Percentiles rank a stretch among this genome's conserved stretches.
Evolutionary conservation across 1,140 invertebrate genomes (phyloP).

Genomic region (Olivierus martensii): DNA sequence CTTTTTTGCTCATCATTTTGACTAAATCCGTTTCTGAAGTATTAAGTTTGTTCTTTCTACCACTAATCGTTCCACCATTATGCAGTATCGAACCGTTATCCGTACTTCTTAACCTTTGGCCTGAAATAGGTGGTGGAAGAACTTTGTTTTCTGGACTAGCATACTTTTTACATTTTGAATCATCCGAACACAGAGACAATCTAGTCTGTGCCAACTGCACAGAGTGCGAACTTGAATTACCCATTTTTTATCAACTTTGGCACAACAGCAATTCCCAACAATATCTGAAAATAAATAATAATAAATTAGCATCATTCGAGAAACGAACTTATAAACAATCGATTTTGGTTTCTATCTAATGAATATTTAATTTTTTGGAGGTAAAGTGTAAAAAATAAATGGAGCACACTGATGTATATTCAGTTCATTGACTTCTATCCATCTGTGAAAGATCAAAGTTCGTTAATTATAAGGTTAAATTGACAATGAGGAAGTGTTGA

Average conservation of each 20-base stretch:
- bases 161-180: neutral
- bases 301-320: no score
- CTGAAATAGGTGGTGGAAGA: slow-evolving; percentile 21
- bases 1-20: slow-evolving; percentile 1
- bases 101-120: slow-evolving; percentile 47
- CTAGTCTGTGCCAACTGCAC: neutral
- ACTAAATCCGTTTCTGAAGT: slow-evolving; percentile 4
- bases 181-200: neutral
- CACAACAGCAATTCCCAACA: no score
- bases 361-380: no score
- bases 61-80: slow-evolving; percentile 61
- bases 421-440: no score
- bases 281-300: no score
- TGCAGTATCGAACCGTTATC: slow-evolving; percentile 64
- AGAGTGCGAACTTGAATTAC: neutral
- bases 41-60: slow-evolving; percentile 30
- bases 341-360: no score
- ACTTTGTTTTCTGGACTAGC: slow-evolving; percentile 12
- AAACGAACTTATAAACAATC: no score
- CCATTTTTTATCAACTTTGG: neutral
- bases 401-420: no score
- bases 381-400: no score
- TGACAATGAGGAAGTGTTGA: no score
- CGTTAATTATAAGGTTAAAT: no score
- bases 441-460: no score